Evolutionary conservation across 2,113 vertebrate species (phyloP), one percentile per base, ranked within the genome.

Genomic region (Hyperoodon ampullatus): DNA sequence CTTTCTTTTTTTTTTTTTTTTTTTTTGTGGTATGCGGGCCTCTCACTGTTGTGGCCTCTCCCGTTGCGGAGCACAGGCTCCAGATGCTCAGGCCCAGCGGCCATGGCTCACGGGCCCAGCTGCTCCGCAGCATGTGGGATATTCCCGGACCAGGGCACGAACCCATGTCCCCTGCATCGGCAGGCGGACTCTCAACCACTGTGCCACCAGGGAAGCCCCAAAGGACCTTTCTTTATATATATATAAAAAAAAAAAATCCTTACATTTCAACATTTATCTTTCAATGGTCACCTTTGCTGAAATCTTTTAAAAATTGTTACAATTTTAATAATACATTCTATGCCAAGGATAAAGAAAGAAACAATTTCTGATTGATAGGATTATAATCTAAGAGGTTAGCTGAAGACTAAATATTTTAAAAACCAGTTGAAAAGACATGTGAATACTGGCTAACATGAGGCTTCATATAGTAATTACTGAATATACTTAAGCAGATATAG

Each of bases 321-420:
- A 75, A 75, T 70, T 80, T 94, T 88, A 95, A 89, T 82, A 77
- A 95, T 65, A 63, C 60, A 66, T 39, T 92, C 65, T 75, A 77
- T 89, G 47, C 28, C 42, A 61, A 92, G 18, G n/a, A 89, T 92
- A 95, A 94, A 87, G 70, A 63, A 74, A 75, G 50, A 85, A 95
- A 78, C 19, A 89, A 81, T 82, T 95, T 21, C 65, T 89, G 33
- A 78, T 65, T 80, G 63, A 81, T 77, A 55, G 65, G 44, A 87
- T 87, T 78, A 80, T 2, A 93, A 92, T 63, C 19, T 88, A 93
- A 93, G 24, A 91, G 88, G 74, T 94, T 86, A 88, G 58, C 42
- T 72, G 74, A 88, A 89, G 72, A 93, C 74, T 30, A 95, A 95
- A 84, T 97, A 95, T 95, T 94, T 92, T 28, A 61, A 96, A 96